phyloP scores from a whole-genome alignment of 2,797 vertebrate genomes.

The Acomys russatus region DNA sequence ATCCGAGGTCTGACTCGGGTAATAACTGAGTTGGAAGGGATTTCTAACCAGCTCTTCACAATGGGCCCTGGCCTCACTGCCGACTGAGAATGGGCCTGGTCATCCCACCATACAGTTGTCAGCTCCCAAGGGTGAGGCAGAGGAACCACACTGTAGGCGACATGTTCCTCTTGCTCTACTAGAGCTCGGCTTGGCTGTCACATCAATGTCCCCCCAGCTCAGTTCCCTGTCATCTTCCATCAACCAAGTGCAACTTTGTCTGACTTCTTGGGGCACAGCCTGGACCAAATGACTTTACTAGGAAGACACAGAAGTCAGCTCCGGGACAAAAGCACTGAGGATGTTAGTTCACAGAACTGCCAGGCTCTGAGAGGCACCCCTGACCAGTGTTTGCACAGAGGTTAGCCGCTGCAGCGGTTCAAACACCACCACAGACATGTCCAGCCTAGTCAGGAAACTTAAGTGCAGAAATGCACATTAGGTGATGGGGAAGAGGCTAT shows the following conservation, averaged over 20 bases:
- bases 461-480: slow-evolving; percentile 31
- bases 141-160: background rate
- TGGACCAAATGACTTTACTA: background rate
- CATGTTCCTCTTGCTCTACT: background rate
- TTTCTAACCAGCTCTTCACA: slow-evolving; percentile 25
- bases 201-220: background rate
- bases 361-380: slow-evolving; percentile 24
- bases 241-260: slow-evolving; percentile 41
- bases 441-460: background rate
- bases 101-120: background rate
- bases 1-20: background rate
- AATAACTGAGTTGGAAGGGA: slow-evolving; percentile 19
- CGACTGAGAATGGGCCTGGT: background rate
- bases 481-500: background rate
- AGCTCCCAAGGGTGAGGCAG: background rate
- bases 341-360: slow-evolving; percentile 33
- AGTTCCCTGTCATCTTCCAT: slow-evolving; percentile 37
- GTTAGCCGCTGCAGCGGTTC: background rate
- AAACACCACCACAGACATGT: slow-evolving; percentile 12
- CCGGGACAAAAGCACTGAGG: slow-evolving; percentile 13
- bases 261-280: background rate
- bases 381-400: background rate
- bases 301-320: slow-evolving; percentile 42
- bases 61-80: background rate
- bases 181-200: background rate